Evolutionary conservation across 2,888 invertebrate genomes (phyloP).

Genomic region (Caenorhabditis sp.): DNA sequence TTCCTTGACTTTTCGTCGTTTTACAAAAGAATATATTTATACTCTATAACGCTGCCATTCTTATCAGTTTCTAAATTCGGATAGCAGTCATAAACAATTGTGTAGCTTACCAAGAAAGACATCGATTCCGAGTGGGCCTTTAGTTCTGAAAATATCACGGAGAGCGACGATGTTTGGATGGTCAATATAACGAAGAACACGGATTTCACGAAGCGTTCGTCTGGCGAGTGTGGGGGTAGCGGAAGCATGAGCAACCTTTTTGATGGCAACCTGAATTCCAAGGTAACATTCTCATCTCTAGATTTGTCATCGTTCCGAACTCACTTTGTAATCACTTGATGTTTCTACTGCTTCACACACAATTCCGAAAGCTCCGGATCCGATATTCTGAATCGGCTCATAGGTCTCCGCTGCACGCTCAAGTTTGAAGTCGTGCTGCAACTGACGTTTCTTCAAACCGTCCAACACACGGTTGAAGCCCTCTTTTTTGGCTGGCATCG

Average conservation of each 20-base stretch:
- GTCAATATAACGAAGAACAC: constrained; percentile 79
- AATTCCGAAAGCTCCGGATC: constrained; percentile 81
- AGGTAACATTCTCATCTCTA: background rate
- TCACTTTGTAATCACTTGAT: constrained; percentile 68
- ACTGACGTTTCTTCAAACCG: constrained; percentile 79
- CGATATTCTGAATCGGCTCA: constrained; percentile 78
- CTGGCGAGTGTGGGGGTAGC: constrained; percentile 81
- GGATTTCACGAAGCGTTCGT: constrained; percentile 80
- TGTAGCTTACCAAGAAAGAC: constrained; percentile 75
- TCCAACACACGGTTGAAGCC: constrained; percentile 81
- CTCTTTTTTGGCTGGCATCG: constrained; percentile 68
- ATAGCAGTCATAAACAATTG: constrained; percentile 22
- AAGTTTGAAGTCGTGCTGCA: constrained; percentile 80
- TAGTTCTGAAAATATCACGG: constrained; percentile 80
- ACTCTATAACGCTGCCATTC: background rate
- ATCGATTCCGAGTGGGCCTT: constrained; percentile 79
- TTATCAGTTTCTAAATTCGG: constrained; percentile 16
- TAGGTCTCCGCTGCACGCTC: constrained; percentile 74
- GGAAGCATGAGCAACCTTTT: constrained; percentile 82
- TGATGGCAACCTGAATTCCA: constrained; percentile 77
- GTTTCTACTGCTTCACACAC: constrained; percentile 80
- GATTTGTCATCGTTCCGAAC: background rate
- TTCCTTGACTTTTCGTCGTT: background rate
- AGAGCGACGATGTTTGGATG: constrained; percentile 80
- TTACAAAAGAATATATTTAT: no score